These are phyloP conservation scores for Heliconius hermathena DNA, from an alignment of 1,140 invertebrate species.

Conservation along the genomic window DNA sequence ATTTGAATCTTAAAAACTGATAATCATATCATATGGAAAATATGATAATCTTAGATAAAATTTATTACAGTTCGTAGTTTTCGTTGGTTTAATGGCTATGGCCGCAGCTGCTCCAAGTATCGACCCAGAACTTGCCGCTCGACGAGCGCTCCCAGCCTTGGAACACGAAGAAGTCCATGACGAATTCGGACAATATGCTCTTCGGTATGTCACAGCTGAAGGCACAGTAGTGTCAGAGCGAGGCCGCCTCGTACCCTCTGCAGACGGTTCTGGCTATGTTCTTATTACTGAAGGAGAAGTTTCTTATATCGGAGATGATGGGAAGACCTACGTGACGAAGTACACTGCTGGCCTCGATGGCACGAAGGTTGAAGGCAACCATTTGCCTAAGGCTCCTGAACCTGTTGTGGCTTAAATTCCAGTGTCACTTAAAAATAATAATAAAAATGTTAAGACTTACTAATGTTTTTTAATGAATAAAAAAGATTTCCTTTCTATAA, in stretches of 20 bases:
- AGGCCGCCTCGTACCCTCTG: background rate
- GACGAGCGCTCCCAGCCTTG: background rate
- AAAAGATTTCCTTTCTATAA: too few species aligned
- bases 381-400: slow-evolving; percentile 5
- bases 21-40: too few species aligned
- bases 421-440: background rate
- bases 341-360: background rate
- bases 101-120: background rate
- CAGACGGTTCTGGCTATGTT: background rate
- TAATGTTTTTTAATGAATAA: too few species aligned
- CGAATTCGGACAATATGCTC: background rate
- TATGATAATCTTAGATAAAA: background rate
- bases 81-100: background rate
- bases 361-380: background rate
- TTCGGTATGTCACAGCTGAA: background rate
- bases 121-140: background rate
- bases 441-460: background rate
- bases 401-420: background rate
- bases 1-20: too few species aligned
- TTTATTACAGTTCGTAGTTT: background rate
- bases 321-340: background rate
- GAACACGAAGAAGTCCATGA: background rate
- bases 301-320: background rate
- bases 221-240: background rate
- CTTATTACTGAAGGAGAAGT: background rate